phyloP scores from a whole-genome alignment of 2,797 vertebrate genomes.

The Hyperoplus lanceolatus region DNA sequence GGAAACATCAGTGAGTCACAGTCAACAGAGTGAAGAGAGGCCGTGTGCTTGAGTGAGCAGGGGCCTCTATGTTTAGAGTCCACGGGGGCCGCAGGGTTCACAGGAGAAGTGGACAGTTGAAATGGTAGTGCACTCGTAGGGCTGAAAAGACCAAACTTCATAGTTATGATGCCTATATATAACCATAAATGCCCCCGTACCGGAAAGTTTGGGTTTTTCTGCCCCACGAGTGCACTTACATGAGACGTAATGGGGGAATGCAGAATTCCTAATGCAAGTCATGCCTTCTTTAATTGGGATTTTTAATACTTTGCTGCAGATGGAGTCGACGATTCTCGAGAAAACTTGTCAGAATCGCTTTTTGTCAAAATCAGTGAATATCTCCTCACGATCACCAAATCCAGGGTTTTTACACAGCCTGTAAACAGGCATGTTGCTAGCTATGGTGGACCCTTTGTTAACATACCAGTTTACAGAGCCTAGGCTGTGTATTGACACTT shows the following conservation, averaged over 20 bases:
- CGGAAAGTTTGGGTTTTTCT: neutral
- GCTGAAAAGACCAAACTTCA: neutral
- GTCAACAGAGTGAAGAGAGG: slow-evolving; percentile 10
- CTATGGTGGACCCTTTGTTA: too few relatives aligned
- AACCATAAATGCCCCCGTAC: neutral
- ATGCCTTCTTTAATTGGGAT: neutral
- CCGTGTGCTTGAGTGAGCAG: slow-evolving; percentile 46
- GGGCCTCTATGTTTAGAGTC: slow-evolving; percentile 72
- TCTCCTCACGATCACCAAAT: too few relatives aligned
- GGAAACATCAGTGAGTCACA: slow-evolving; percentile 65
- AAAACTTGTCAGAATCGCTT: too few relatives aligned
- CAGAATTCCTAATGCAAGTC: neutral
- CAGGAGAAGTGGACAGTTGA: slow-evolving; percentile 25
- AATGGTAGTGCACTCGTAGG: too few relatives aligned
- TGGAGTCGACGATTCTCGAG: too few relatives aligned
- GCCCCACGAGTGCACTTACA: neutral
- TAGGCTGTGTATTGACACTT: too few relatives aligned
- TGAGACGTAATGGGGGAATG: neutral
- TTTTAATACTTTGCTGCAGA: too few relatives aligned
- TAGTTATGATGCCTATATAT: slow-evolving; percentile 5
- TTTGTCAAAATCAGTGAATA: too few relatives aligned
- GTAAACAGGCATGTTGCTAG: too few relatives aligned
- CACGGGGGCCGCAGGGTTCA: slow-evolving; percentile 48
- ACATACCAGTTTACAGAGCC: too few relatives aligned
- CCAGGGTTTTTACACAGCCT: too few relatives aligned